These are phyloP conservation scores for Unio delphinus DNA, from an alignment of 2,888 invertebrate species.

Conservation along the genomic window DNA sequence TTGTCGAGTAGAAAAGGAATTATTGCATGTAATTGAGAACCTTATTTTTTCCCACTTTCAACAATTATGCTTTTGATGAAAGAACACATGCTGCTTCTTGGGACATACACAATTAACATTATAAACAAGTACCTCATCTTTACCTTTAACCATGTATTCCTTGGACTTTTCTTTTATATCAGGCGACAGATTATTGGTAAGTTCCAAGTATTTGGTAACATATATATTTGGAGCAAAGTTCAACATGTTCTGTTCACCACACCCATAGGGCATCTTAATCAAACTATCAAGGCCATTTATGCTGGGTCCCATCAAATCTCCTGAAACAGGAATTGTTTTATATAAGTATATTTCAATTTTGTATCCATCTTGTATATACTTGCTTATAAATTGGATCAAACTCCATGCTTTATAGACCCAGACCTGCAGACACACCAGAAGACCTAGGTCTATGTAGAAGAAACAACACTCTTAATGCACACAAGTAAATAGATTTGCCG, in stretches of 20 bases:
- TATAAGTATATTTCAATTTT: not conserved
- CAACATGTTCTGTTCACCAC: slow-evolving; percentile 93
- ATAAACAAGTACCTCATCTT: not conserved
- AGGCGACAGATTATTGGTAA: slow-evolving; percentile 79
- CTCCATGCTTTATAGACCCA: too few species aligned
- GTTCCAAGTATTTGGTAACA: slow-evolving; percentile 86
- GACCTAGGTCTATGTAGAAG: too few species aligned
- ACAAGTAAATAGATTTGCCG: too few species aligned
- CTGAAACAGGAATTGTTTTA: slow-evolving; percentile 61
- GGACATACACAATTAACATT: too few species aligned
- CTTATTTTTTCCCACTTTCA: too few species aligned
- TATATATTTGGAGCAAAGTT: slow-evolving; percentile 92
- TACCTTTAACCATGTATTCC: slow-evolving; percentile 44
- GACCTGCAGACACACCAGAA: too few species aligned
- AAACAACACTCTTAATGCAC: too few species aligned
- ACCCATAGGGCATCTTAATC: slow-evolving; percentile 86
- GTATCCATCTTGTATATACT: not conserved
- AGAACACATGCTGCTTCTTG: too few species aligned
- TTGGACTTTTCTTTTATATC: slow-evolving; percentile 60
- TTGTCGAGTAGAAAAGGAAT: too few species aligned
- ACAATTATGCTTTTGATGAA: too few species aligned
- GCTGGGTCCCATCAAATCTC: slow-evolving; percentile 85
- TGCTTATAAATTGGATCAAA: too few species aligned
- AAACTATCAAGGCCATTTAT: slow-evolving; percentile 83
- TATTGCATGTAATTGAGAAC: too few species aligned